Conservation (phyloP, 2,888 invertebrate species). For the Eledona agricola region DNA sequence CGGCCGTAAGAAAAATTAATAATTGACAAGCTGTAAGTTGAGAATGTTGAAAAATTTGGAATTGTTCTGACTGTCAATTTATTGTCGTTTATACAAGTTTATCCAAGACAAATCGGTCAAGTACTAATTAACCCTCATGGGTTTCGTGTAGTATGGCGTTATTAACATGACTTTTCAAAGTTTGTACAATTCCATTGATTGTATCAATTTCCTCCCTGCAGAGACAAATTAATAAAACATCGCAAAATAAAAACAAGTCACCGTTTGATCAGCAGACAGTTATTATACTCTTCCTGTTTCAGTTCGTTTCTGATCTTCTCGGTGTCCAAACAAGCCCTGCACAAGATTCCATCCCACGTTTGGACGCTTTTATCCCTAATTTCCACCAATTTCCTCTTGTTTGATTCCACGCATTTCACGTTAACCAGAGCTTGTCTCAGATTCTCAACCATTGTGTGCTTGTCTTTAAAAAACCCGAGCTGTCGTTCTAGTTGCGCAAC, state of each 20-base stretch:
- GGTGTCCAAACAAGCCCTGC: conserved; percentile 48
- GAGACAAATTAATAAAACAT: too few relatives aligned
- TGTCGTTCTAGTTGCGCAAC: conserved; percentile 52
- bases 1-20: too few relatives aligned
- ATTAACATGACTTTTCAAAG: too few relatives aligned
- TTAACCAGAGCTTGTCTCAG: conserved; percentile 55
- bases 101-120: too few relatives aligned
- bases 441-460: conserved; percentile 54
- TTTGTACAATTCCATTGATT: too few relatives aligned
- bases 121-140: too few relatives aligned
- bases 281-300: conserved; percentile 43
- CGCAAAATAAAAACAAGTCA: conserved; percentile 2
- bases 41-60: too few relatives aligned
- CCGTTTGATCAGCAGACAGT: conserved; percentile 26
- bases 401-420: conserved; percentile 55
- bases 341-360: conserved; percentile 54
- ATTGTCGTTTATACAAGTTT: too few relatives aligned
- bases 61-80: too few relatives aligned
- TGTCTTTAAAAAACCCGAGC: conserved; percentile 55
- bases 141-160: too few relatives aligned
- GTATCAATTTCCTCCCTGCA: conserved; percentile 9
- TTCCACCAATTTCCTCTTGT: conserved; percentile 51
- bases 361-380: conserved; percentile 53
- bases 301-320: conserved; percentile 49
- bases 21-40: too few relatives aligned